Conservation (phyloP, 2,888 invertebrate species). For the Acanthococcus lagerstroemiae region DNA sequence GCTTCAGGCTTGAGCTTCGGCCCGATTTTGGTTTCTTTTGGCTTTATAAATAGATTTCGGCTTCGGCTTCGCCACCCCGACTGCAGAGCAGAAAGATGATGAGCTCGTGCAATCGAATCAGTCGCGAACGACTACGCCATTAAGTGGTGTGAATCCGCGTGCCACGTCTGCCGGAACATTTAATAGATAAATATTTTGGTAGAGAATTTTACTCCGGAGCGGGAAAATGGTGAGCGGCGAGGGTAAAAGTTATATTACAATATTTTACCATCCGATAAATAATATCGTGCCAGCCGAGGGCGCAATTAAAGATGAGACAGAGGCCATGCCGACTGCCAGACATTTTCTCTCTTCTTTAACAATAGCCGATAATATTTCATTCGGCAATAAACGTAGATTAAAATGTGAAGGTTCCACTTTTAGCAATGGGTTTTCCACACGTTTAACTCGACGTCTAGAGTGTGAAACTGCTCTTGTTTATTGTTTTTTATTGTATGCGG, state of each 20-base stretch:
- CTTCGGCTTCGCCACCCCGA: no score
- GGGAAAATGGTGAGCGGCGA: not conserved
- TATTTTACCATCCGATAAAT: slow-evolving; percentile 26
- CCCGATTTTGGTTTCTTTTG: no score
- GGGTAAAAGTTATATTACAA: slow-evolving; percentile 24
- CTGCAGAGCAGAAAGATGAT: not conserved
- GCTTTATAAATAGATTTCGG: no score
- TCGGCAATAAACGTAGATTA: slow-evolving; percentile 30
- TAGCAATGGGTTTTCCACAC: not conserved
- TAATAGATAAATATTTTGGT: slow-evolving; percentile 29
- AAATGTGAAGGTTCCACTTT: slow-evolving; percentile 23
- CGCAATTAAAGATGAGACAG: slow-evolving; percentile 29
- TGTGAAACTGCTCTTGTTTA: slow-evolving; percentile 3
- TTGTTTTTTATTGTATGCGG: no score
- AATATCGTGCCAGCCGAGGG: slow-evolving; percentile 11
- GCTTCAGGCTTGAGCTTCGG: no score
- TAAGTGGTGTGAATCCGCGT: no score
- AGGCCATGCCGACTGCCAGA: slow-evolving; percentile 29
- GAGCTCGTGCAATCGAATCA: not conserved
- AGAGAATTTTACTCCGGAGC: not conserved
- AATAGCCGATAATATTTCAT: slow-evolving; percentile 29
- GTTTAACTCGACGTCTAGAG: not conserved
- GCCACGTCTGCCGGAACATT: not conserved
- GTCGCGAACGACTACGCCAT: not conserved
- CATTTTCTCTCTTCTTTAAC: slow-evolving; percentile 22